phyloP scores from a whole-genome alignment of 2,113 vertebrate species.

The Planiliza haematocheilus region DNA sequence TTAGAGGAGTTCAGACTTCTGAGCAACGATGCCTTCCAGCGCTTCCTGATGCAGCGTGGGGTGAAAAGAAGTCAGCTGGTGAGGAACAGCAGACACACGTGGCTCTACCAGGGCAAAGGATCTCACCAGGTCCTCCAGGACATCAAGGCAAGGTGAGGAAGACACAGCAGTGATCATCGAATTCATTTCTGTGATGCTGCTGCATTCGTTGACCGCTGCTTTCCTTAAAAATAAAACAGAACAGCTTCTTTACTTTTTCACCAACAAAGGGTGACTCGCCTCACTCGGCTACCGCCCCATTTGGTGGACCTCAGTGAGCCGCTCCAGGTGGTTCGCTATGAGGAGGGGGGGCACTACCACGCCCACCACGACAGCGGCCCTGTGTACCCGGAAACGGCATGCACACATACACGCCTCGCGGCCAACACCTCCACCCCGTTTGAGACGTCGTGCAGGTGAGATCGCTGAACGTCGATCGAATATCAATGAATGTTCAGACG shows the following conservation, averaged over 20 bases:
- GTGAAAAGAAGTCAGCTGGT: constrained; percentile 93
- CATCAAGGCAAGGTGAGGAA: constrained; percentile 89
- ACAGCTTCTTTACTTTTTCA: not conserved
- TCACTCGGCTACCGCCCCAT: constrained; percentile 90
- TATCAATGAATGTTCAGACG: constrained; percentile 3
- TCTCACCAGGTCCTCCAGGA: constrained; percentile 93
- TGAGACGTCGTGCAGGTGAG: constrained; percentile 96
- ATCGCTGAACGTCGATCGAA: not conserved
- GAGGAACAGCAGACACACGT: constrained; percentile 96
- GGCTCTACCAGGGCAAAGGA: constrained; percentile 97
- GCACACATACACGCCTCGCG: constrained; percentile 93
- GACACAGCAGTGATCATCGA: not conserved
- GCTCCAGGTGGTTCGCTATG: constrained; percentile 94
- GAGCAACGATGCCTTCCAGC: constrained; percentile 94
- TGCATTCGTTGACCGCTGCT: not conserved
- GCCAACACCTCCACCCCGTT: constrained; percentile 91
- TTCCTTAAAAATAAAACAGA: not conserved
- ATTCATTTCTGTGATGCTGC: not conserved
- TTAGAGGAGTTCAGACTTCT: constrained; percentile 93
- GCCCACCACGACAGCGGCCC: constrained; percentile 98
- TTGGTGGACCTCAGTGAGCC: constrained; percentile 97
- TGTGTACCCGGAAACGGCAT: constrained; percentile 94
- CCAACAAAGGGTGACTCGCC: constrained; percentile 88
- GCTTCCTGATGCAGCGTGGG: constrained; percentile 90
- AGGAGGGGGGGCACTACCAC: constrained; percentile 96